Conservation (phyloP, 2,888 invertebrate species). For the Zeuzera pyrina region DNA sequence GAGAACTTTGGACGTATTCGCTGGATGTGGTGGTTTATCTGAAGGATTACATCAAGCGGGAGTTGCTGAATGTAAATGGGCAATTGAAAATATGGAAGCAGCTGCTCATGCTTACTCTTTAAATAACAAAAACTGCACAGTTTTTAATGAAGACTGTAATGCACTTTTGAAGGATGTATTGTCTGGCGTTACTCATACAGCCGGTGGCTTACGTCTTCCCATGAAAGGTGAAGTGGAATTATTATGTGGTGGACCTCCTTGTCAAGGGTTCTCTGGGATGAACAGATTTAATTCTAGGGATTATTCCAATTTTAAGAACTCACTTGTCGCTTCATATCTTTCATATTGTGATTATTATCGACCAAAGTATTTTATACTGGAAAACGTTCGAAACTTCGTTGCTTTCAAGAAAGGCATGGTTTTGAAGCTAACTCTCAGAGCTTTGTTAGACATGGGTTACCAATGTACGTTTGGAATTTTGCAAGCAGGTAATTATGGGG, state of each 20-base stretch:
- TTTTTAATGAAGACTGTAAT: conserved; percentile 90
- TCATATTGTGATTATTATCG: conserved; percentile 90
- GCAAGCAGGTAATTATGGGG: conserved; percentile 89
- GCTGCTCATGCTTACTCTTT: conserved; percentile 86
- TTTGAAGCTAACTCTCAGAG: conserved; percentile 82
- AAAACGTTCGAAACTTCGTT: conserved; percentile 90
- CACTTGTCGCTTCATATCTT: conserved; percentile 84
- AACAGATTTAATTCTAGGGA: conserved; percentile 89
- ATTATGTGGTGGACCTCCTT: conserved; percentile 89
- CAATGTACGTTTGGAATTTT: conserved; percentile 90
- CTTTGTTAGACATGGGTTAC: conserved; percentile 87
- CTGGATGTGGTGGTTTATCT: conserved; percentile 89
- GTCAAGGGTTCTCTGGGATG: conserved; percentile 93
- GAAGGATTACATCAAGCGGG: conserved; percentile 82
- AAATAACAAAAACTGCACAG: conserved; percentile 81
- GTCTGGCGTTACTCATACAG: conserved; percentile 68
- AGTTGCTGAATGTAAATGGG: conserved; percentile 82
- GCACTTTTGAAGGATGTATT: conserved; percentile 78
- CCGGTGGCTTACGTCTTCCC: conserved; percentile 74
- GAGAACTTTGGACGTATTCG: conserved; percentile 84
- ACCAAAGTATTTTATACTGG: conserved; percentile 86
- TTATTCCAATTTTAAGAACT: conserved; percentile 90
- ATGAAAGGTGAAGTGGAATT: conserved; percentile 86
- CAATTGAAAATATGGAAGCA: conserved; percentile 83
- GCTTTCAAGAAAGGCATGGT: conserved; percentile 87